Conservation (phyloP, 2,113 vertebrate genomes). For the Sorex araneus region DNA sequence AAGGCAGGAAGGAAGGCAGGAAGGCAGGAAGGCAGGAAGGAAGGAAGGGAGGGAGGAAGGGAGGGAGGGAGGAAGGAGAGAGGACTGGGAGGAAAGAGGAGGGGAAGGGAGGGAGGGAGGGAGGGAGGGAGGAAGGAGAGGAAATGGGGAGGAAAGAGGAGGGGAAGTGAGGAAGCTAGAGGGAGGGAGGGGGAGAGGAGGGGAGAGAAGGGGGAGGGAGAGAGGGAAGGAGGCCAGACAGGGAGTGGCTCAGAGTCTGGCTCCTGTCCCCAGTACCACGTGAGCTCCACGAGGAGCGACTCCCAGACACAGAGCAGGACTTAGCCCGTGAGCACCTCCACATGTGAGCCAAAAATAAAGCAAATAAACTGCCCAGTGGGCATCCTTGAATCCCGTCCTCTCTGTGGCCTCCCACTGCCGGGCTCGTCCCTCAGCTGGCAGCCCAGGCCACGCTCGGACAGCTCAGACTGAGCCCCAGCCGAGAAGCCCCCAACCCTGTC, state of each 20-base stretch:
- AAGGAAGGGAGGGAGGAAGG: no score
- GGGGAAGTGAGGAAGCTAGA: not conserved
- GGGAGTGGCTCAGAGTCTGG: no score
- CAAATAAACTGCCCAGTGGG: no score
- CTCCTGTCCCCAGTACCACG: no score
- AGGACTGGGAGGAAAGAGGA: not conserved
- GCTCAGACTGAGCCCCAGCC: not conserved
- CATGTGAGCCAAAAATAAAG: no score
- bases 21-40: not conserved
- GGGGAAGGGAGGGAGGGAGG: not conserved
- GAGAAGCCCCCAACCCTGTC: not conserved
- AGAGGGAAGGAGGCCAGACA: no score
- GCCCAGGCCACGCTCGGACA: not conserved
- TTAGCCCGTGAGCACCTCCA: no score
- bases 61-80: not conserved
- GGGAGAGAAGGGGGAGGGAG: not conserved
- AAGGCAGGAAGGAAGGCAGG: not conserved
- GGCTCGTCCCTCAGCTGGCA: not conserved
- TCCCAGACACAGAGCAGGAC: no score
- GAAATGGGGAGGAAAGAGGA: not conserved
- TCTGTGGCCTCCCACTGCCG: not conserved
- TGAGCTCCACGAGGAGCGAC: no score
- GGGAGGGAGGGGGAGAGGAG: no score
- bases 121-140: not conserved
- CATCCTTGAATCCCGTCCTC: no score